Base-by-base conservation (phyloP, 2,888 invertebrate species). In the Agonopterix subpropinquella region DNA sequence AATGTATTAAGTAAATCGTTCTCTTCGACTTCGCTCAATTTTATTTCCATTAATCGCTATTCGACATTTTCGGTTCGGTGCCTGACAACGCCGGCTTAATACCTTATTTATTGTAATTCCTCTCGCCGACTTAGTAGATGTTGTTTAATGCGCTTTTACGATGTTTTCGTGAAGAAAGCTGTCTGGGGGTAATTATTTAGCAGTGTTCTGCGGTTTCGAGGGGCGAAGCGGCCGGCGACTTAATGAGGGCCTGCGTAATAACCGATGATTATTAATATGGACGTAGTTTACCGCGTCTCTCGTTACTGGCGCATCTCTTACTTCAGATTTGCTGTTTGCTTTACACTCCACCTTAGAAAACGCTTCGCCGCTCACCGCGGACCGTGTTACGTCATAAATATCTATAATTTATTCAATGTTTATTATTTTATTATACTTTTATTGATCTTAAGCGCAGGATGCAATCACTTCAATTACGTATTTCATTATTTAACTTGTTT, bases 1-100 rank as follows among this genome's bases (percentile, higher is more conserved):
- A 78, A 83, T 78, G 76, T 85, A 81, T 84, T 83, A 82, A 84
- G 76, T 84, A 83, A 84, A 86, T 82, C 77, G 79, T 78, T 77
- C 73, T 65, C 70, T 71, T 65, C 60, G 69, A 76, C 73, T 78
- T 67, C 67, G 72, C 70, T 80, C 78, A 81, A 76, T 81, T 83
- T 86, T 81, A 80, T 78, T 80, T 80, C 67, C 80, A 82, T 81
- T 83, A 84, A 83, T 83, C 79, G 82, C 73, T 76, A 74, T 77
- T 77, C 75, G 70, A 79, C 75, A 76, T 77, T 82, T 81, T 82
- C 71, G 77, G 76, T 70, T 62, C 70, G 66, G 59, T 62, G 64
- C 61, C 74, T 70, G 73, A 79, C 78, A 77, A 68, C 71, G 70
- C 58, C 66, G 69, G 69, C 74, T 80, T 80, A 76, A 84, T 83